phyloP scores from a whole-genome alignment of 1,140 invertebrate genomes.

The Macrosteles quadrilineatus region DNA sequence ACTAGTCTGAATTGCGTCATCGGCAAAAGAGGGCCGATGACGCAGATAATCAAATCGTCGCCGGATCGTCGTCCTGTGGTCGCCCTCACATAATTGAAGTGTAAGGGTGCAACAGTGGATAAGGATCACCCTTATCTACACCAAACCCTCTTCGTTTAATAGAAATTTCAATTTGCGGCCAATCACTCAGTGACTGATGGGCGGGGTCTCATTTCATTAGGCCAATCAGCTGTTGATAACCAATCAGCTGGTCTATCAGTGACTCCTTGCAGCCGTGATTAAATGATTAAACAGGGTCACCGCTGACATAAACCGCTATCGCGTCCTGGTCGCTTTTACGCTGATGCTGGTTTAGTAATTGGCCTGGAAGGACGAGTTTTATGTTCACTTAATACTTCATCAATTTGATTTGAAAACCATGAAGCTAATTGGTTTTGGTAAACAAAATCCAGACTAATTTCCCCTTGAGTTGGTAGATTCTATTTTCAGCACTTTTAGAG shows the following conservation, averaged over 20 bases:
- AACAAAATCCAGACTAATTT: no score
- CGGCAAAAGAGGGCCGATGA: not conserved
- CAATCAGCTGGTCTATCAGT: not conserved
- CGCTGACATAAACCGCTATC: not conserved
- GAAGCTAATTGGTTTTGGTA: no score
- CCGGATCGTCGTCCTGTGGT: not conserved
- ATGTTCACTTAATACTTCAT: no score
- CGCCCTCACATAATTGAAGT: not conserved
- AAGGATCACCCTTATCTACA: constrained; percentile 2
- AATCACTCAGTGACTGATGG: constrained; percentile 7
- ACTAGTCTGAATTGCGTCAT: no score
- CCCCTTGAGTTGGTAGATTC: no score
- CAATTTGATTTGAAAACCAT: no score
- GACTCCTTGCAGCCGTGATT: constrained; percentile 3
- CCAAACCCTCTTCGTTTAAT: constrained; percentile 4
- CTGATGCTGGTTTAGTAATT: not conserved
- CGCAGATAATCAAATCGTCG: not conserved
- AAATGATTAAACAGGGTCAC: not conserved
- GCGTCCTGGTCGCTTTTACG: not conserved
- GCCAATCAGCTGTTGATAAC: not conserved
- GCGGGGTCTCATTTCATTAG: constrained; percentile 11
- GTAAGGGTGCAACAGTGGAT: not conserved
- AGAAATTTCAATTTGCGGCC: constrained; percentile 16
- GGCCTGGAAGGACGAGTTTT: not conserved
- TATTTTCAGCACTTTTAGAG: no score